Conservation (phyloP, 2,797 vertebrate species). For the Parauchenoglanis ngamensis region DNA sequence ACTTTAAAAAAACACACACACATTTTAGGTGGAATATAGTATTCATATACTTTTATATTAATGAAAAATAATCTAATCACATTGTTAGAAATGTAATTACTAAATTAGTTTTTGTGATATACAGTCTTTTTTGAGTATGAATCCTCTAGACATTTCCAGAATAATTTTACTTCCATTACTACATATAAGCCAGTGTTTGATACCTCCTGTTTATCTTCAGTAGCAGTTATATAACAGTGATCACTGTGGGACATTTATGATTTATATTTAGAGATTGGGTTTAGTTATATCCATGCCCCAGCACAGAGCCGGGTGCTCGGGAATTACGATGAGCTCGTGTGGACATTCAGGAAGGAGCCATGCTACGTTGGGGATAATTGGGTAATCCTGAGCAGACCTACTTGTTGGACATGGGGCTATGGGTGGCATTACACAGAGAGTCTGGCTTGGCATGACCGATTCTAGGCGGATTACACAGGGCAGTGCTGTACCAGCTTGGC, state of each 20-base stretch:
- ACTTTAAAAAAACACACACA: background rate
- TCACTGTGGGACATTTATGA: slow-evolving; percentile 49
- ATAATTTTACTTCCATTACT: background rate
- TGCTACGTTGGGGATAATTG: slow-evolving; percentile 50
- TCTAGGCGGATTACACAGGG: slow-evolving; percentile 56
- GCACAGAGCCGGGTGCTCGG: slow-evolving; percentile 27
- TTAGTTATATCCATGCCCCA: slow-evolving; percentile 6
- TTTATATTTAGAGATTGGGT: slow-evolving; percentile 44
- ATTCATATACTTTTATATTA: background rate
- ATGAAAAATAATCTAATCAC: background rate
- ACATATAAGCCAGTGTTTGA: background rate
- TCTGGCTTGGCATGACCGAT: slow-evolving; percentile 50
- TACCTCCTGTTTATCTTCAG: background rate
- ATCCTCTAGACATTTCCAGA: background rate
- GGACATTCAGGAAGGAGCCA: slow-evolving; percentile 50
- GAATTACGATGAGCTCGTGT: slow-evolving; percentile 47
- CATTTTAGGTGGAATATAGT: background rate
- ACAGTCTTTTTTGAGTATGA: background rate
- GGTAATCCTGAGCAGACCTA: slow-evolving; percentile 56
- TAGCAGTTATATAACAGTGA: slow-evolving; percentile 43
- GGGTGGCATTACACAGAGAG: slow-evolving; percentile 54
- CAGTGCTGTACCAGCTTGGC: slow-evolving; percentile 54
- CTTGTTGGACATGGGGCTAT: slow-evolving; percentile 54
- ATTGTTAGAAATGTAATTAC: background rate
- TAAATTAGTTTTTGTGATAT: background rate